Base-by-base conservation (phyloP, 2,113 vertebrate genomes). In the Quiscalus mexicanus region DNA sequence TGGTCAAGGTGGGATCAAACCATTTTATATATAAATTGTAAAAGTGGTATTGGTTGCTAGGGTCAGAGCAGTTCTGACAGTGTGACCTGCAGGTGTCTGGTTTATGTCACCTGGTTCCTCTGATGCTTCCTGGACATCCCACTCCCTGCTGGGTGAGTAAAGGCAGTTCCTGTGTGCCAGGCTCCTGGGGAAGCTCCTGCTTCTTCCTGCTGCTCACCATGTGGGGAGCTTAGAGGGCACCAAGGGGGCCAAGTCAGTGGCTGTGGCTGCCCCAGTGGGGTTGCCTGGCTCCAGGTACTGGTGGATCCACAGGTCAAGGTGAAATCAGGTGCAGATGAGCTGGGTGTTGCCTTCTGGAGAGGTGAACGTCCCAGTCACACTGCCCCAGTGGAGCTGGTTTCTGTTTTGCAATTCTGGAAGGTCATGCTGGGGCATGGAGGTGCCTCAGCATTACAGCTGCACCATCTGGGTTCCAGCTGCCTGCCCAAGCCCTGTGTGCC, bases 91-190 rank as follows among this genome's bases (percentile, higher is more conserved):
- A 13, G 31, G 39, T 5, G 5, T 50, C 74, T 64, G 30, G 23
- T 69, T 47, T 0, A 0, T 25, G 30, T 85, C 6, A 0, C 25
- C 49, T 28, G 17, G 11, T 69, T 89, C 50, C 31, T 77, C 30
- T 52, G 27, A 16, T 63, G 45, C 30, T 67, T 84, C 52, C 65
- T 1, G 1, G 30, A 10, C 52, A 39, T 44, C 53, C 18, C 3
- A 4, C 65, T 82, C 23, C 27, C 35, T 0, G 0, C 15, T 1
- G 5, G 35, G 33, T 1, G 5, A 87, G 68, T 3, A 3, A 33
- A 52, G 30, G 58, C 53, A 60, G 44, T 41, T 84, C 44, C n/a
- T 60, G 3, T 73, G 22, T 84, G 45, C 41, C 78, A 33, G 2
- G 5, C 18, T 77, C 15, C 23, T 0, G 0, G 50, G 33, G 27